These are phyloP conservation scores for Bruchidius siliquastri DNA, from an alignment of 2,888 invertebrate genomes.

Conservation along the genomic window DNA sequence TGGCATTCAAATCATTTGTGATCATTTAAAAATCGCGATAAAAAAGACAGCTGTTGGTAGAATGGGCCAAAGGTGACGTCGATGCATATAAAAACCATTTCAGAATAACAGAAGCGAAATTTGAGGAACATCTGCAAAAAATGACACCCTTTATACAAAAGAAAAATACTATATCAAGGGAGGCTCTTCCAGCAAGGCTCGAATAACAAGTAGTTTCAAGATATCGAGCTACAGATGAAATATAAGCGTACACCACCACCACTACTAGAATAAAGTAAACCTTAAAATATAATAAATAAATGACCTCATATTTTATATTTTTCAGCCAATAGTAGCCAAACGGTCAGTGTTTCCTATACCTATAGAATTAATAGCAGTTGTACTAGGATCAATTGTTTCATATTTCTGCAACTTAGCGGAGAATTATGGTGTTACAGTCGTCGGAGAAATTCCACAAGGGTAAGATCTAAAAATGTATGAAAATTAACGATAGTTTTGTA, in stretches of 20 bases:
- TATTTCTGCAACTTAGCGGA: slow-evolving; percentile 53
- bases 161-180: neutral
- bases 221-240: neutral
- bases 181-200: slow-evolving; percentile 1
- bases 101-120: slow-evolving; percentile 4
- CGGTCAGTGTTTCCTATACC: slow-evolving; percentile 66
- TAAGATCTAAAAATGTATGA: slow-evolving; percentile 36
- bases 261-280: no score
- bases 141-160: slow-evolving; percentile 3
- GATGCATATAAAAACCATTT: neutral
- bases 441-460: slow-evolving; percentile 68
- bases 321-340: slow-evolving; percentile 56
- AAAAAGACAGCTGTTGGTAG: no score
- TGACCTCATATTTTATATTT: slow-evolving; percentile 11
- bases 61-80: neutral
- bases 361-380: slow-evolving; percentile 68
- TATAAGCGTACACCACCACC: no score
- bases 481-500: no score
- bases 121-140: slow-evolving; percentile 5
- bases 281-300: no score
- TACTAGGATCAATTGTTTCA: slow-evolving; percentile 63
- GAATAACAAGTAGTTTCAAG: slow-evolving; percentile 6
- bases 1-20: no score
- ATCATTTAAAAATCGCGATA: no score
- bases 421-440: slow-evolving; percentile 52